Percentiles rank a stretch among this genome's conserved stretches.
These are phyloP conservation scores for Lepidotrigona ventralis DNA, from an alignment of 1,140 invertebrate genomes.

Conservation along the genomic window DNA sequence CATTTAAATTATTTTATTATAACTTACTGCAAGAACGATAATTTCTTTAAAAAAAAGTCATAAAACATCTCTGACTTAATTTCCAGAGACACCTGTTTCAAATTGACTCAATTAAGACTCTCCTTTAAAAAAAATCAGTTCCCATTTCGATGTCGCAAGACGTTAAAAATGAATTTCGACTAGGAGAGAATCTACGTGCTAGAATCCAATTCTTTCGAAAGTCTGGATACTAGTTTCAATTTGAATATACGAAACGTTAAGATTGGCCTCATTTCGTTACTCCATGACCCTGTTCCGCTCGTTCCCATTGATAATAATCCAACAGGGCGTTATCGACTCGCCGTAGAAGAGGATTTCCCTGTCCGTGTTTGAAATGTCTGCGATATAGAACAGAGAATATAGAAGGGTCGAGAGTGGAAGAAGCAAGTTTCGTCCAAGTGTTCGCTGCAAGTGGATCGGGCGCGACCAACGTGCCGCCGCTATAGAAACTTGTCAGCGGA, in stretches of 20 bases:
- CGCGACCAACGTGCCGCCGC: background rate
- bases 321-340: background rate
- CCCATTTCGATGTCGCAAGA: too few species aligned
- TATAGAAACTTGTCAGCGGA: constrained; percentile 16
- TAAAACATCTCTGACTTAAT: background rate
- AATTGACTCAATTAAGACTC: background rate
- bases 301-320: background rate
- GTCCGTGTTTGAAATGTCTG: background rate
- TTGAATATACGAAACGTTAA: background rate
- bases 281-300: background rate
- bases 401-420: background rate
- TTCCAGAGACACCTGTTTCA: background rate
- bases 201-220: background rate
- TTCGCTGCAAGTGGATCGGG: constrained; percentile 14
- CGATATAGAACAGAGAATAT: background rate
- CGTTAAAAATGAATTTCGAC: background rate
- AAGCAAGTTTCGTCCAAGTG: constrained; percentile 17
- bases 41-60: background rate
- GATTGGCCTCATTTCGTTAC: background rate
- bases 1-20: too few species aligned
- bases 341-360: background rate
- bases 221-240: background rate
- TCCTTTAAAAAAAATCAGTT: too few species aligned
- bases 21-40: background rate
- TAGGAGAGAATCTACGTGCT: background rate